These are phyloP conservation scores for Chrysemys picta DNA, from an alignment of 2,113 vertebrate species.

Conservation along the genomic window DNA sequence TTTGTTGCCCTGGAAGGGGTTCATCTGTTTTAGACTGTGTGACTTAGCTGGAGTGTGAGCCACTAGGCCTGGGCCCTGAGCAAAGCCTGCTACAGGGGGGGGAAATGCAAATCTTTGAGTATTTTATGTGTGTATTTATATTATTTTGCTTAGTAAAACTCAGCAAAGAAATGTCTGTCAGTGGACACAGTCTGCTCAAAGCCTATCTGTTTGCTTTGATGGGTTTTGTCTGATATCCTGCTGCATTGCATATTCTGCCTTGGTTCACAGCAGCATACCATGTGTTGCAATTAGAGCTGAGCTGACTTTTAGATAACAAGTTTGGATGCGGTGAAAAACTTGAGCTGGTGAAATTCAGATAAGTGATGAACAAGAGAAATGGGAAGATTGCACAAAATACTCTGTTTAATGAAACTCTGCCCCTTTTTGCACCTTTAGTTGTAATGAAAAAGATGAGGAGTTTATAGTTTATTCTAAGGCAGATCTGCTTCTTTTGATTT, in stretches of 20 bases:
- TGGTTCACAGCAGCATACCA: not conserved
- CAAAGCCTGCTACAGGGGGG: not conserved
- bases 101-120: not conserved
- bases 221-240: not conserved
- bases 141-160: not conserved
- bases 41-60: not conserved
- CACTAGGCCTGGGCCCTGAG: not conserved
- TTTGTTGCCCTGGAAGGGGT: not conserved
- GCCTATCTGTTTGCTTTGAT: not conserved
- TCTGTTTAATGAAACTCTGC: not conserved
- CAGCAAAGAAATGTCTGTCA: not conserved
- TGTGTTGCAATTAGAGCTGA: not conserved
- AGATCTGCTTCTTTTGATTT: constrained; percentile 19
- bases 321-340: not conserved
- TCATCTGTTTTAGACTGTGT: not conserved
- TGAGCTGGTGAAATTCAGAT: not conserved
- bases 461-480: not conserved
- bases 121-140: not conserved
- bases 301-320: not conserved
- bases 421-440: not conserved
- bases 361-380: not conserved
- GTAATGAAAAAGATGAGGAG: constrained; percentile 1
- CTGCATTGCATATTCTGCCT: not conserved
- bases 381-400: constrained; percentile 6
- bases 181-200: not conserved